Evolutionary conservation across 2,113 vertebrate species (phyloP).

Genomic region (Chaetodon trifascialis): DNA sequence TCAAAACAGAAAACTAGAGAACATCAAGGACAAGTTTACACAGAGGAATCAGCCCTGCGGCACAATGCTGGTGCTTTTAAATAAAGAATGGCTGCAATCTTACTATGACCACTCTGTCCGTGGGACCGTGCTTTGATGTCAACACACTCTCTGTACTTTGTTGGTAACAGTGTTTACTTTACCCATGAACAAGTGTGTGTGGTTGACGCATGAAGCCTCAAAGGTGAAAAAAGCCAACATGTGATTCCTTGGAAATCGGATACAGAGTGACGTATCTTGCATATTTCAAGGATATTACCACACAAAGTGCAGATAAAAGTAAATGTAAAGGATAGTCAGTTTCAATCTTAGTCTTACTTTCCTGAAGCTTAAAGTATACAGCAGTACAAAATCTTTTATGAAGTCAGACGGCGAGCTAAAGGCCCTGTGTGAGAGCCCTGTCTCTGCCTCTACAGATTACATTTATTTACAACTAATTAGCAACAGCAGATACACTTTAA

Average conservation of each 20-base stretch:
- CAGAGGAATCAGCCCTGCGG: constrained; percentile 30
- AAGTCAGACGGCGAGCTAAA: background rate
- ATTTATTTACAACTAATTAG: no score
- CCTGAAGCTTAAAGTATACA: background rate
- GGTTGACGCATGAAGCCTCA: constrained; percentile 10
- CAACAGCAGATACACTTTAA: no score
- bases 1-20: background rate
- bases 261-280: constrained; percentile 10
- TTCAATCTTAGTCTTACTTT: background rate
- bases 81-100: constrained; percentile 21
- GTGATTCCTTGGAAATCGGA: background rate
- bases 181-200: background rate
- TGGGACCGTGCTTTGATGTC: constrained; percentile 52
- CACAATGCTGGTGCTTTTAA: constrained; percentile 22
- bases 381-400: background rate
- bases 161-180: constrained; percentile 36
- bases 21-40: constrained; percentile 34
- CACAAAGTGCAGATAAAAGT: background rate
- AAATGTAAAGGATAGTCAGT: background rate
- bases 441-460: no score
- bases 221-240: constrained; percentile 19
- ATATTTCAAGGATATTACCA: background rate
- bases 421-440: no score
- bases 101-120: background rate
- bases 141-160: background rate